Evolutionary conservation across 2,113 vertebrate species (phyloP).

Genomic region (Ageneiosus marmoratus): DNA sequence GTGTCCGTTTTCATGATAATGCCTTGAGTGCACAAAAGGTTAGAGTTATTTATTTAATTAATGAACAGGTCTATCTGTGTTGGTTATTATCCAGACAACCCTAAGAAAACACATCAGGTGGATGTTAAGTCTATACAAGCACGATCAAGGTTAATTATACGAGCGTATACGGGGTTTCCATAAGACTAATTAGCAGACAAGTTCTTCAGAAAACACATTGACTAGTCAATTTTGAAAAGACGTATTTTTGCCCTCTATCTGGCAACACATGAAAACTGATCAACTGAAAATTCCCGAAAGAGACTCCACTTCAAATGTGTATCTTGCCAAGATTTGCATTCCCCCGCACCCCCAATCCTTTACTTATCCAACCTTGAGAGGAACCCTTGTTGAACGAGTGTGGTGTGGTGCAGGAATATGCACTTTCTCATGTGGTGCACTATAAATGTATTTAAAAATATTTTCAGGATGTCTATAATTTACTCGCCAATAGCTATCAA

Average conservation of each 20-base stretch:
- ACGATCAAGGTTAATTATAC: background rate
- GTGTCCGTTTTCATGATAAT: background rate
- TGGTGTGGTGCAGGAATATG: conserved; percentile 5
- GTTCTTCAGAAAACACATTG: background rate
- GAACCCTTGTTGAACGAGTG: conserved; percentile 22
- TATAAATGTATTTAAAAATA: conserved; percentile 13
- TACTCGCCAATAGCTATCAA: conserved; percentile 20
- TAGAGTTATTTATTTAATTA: background rate
- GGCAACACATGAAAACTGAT: conserved; percentile 46
- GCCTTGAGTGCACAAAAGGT: background rate
- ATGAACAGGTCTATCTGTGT: background rate
- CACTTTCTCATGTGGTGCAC: conserved; percentile 32
- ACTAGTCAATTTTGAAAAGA: background rate
- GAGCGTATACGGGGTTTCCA: background rate
- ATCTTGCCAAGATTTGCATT: conserved; percentile 52
- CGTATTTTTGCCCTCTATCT: background rate
- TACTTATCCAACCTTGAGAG: conserved; percentile 6
- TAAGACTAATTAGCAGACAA: background rate
- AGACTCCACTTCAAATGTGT: conserved; percentile 45
- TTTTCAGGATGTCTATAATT: conserved; percentile 27
- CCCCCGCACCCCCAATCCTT: conserved; percentile 7
- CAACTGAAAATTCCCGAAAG: conserved; percentile 50
- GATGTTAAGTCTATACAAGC: background rate
- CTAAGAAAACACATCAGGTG: background rate
- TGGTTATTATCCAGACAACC: background rate